These are phyloP conservation scores for Sussaba pulchella DNA, from an alignment of 2,888 invertebrate genomes.

Conservation along the genomic window DNA sequence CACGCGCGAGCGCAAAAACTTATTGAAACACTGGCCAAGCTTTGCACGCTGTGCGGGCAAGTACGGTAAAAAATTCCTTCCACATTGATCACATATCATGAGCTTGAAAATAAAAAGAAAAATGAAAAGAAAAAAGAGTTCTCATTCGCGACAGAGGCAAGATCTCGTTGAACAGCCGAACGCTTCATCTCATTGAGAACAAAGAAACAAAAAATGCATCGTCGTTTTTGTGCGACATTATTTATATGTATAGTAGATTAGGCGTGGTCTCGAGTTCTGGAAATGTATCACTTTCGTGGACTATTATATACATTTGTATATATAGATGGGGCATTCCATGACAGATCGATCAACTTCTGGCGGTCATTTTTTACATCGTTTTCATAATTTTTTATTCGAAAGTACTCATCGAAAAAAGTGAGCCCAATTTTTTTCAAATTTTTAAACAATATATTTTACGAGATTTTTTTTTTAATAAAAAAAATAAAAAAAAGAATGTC, in stretches of 20 bases:
- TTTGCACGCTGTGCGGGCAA: conserved; percentile 25
- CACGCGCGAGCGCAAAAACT: neutral
- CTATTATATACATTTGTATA: conserved; percentile 28
- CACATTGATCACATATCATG: conserved; percentile 54
- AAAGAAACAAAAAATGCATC: conserved; percentile 48
- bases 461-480: too few species aligned
- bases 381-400: too few species aligned
- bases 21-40: conserved; percentile 28
- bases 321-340: too few species aligned
- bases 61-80: conserved; percentile 31
- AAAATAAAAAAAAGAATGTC: too few species aligned
- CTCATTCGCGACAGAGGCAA: conserved; percentile 37
- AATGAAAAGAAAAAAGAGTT: conserved; percentile 1
- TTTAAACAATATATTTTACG: too few species aligned
- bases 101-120: conserved; percentile 34
- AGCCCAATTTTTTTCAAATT: too few species aligned
- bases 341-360: too few species aligned
- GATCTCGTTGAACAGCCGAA: conserved; percentile 31
- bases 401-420: too few species aligned
- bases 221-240: conserved; percentile 52
- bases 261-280: conserved; percentile 26
- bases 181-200: conserved; percentile 27
- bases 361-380: too few species aligned
- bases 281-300: conserved; percentile 21
- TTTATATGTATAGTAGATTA: conserved; percentile 30